Percentiles rank a stretch among this genome's conserved stretches.
Evolutionary conservation across 2,797 vertebrate genomes (phyloP).

Genomic region (Typhlichthys subterraneus): DNA sequence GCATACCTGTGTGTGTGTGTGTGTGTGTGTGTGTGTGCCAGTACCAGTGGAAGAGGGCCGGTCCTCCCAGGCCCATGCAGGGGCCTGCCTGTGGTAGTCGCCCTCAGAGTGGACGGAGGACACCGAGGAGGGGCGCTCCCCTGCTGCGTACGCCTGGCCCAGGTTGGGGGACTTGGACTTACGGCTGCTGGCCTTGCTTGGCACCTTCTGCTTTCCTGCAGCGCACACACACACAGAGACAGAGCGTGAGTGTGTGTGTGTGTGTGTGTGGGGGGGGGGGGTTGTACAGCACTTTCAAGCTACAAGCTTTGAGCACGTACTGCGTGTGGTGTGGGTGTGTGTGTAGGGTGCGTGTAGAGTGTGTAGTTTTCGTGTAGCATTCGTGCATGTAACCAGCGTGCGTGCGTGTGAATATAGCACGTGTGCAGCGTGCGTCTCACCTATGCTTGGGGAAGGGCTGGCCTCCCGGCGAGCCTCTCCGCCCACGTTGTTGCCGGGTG

Average conservation of each 20-base stretch:
- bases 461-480: conserved; percentile 87
- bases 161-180: conserved; percentile 96
- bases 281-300: no score
- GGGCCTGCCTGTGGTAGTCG: conserved; percentile 93
- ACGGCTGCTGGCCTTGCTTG: conserved; percentile 86
- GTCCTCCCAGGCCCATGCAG: conserved; percentile 95
- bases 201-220: conserved; percentile 91
- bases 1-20: neutral
- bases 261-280: no score
- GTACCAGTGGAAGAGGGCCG: conserved; percentile 95
- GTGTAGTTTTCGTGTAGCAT: neutral
- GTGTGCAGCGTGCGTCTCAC: conserved; percentile 62
- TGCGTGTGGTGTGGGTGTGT: neutral
- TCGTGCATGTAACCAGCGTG: no score
- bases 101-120: conserved; percentile 98
- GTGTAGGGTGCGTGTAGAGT: neutral
- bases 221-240: neutral
- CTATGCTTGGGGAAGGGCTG: conserved; percentile 90
- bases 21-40: neutral
- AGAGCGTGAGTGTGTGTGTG: neutral
- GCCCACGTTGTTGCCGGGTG: conserved; percentile 69
- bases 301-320: no score
- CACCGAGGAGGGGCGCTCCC: conserved; percentile 93
- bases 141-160: conserved; percentile 86
- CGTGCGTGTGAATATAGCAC: no score